Evolutionary conservation across 2,797 vertebrate genomes (phyloP), one percentile per base, ranked within the genome.

Genomic region (Iguana delicatissima): DNA sequence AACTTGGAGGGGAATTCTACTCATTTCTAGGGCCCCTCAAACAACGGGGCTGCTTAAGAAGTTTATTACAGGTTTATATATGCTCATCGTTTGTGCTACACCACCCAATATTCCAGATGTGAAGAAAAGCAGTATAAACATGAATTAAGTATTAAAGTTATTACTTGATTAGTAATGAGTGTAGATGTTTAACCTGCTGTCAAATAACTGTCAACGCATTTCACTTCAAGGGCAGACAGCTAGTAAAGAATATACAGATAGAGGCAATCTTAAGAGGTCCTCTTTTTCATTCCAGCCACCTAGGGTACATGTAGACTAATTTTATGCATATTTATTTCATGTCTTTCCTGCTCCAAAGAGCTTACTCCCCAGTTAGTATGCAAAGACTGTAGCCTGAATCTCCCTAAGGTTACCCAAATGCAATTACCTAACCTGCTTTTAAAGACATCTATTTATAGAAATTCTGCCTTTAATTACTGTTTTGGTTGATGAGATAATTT

Each of bases 361-460:
- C 32, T 80, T 69, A 38, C 46, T 18, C n/a, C 9, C 24, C 7
- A 87, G 42, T 64, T 46, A 79, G 29, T 35, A 22, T 67, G 38
- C 46, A 67, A 8, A 81, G 35, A 46, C 67, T 84, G 14, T 46
- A 32, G 16, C 24, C 20, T 69, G 6, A 46, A 29, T 42, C 38
- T 84, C 64, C 59, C 50, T 55, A 35, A 26, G n/a, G 10, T 81
- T 81, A 72, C n/a, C 7, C n/a, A 81, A 80, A 88, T 4, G 55
- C 16, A 12, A 13, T 80, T 80, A 32, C 46, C 8, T 26, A 57
- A 69, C 62, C 50, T 88, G 64, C 50, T 88, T 81, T 88, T 35
- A 84, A 83, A 83, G 26, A 84, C 42, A 50, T n/a, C 82, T 38
- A 83, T 59, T 84, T 69, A 57, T 32, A 20, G n/a, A 62, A 59